These are phyloP conservation scores for Tauraco hartlaubi DNA, from an alignment of 2,797 vertebrate species.

Conservation along the genomic window DNA sequence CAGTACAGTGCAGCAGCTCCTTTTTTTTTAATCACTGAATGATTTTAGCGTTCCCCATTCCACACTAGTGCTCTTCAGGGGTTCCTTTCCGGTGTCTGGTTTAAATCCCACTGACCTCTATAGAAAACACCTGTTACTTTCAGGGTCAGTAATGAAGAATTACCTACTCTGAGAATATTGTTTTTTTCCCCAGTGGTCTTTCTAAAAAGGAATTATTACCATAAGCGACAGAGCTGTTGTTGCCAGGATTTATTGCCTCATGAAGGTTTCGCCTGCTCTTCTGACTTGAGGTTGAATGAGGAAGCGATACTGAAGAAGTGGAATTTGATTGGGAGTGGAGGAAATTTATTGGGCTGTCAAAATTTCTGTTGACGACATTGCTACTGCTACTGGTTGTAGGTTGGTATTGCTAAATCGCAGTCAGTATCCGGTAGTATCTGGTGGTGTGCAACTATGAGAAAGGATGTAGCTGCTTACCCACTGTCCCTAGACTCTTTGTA, in stretches of 20 bases:
- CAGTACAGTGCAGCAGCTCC: neutral
- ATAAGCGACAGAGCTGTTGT: neutral
- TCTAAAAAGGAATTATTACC: neutral
- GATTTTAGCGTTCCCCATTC: neutral
- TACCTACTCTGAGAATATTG: neutral
- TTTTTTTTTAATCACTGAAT: neutral
- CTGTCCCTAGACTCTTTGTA: neutral
- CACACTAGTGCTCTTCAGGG: neutral
- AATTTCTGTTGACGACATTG: neutral
- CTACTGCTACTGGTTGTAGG: neutral
- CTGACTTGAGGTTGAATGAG: neutral
- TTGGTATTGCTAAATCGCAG: neutral
- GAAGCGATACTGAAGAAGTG: neutral
- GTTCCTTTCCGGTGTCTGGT: neutral
- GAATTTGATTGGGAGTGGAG: neutral
- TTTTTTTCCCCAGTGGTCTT: neutral
- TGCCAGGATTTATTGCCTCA: fast-evolving
- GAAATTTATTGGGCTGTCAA: neutral
- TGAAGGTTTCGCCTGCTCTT: neutral
- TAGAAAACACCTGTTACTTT: neutral
- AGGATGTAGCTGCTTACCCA: neutral
- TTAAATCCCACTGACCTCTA: neutral
- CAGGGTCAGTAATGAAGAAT: neutral
- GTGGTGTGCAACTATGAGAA: neutral
- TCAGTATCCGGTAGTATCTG: neutral